Conservation (phyloP, 1,140 invertebrate genomes). For the Brevipalpus yothersi region DNA sequence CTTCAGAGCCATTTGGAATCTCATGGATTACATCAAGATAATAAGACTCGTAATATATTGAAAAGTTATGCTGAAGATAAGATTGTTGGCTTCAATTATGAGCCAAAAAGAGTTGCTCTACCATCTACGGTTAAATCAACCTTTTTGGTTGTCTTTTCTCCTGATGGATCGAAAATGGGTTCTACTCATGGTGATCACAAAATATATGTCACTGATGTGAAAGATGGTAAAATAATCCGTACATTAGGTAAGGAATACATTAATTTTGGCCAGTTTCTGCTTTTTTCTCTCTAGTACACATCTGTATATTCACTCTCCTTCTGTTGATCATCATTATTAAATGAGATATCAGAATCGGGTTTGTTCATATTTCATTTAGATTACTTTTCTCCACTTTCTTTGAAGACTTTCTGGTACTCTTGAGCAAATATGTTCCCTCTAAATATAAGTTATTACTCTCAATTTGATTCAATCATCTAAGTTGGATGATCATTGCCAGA, state of each 20-base stretch:
- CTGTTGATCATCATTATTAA: no score
- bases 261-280: no score
- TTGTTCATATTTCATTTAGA: no score
- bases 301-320: no score
- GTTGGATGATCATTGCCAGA: no score
- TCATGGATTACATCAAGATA: no score
- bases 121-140: slow-evolving; percentile 46
- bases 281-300: no score
- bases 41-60: not conserved
- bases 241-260: slow-evolving; percentile 23
- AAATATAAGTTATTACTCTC: no score
- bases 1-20: no score
- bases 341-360: no score
- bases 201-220: slow-evolving; percentile 58
- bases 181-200: slow-evolving; percentile 76
- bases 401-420: not conserved
- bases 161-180: slow-evolving; percentile 58
- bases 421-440: no score
- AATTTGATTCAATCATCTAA: no score
- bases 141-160: slow-evolving; percentile 61
- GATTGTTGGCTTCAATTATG: slow-evolving; percentile 5
- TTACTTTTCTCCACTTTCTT: not conserved
- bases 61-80: slow-evolving; percentile 8
- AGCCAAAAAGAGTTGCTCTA: slow-evolving; percentile 29
- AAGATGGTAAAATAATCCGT: slow-evolving; percentile 46